A percentile compares a stretch with the other conserved stretches of the same genome.
Conservation (phyloP, 2,888 invertebrate genomes). For the Mesorhabditis sp. region DNA sequence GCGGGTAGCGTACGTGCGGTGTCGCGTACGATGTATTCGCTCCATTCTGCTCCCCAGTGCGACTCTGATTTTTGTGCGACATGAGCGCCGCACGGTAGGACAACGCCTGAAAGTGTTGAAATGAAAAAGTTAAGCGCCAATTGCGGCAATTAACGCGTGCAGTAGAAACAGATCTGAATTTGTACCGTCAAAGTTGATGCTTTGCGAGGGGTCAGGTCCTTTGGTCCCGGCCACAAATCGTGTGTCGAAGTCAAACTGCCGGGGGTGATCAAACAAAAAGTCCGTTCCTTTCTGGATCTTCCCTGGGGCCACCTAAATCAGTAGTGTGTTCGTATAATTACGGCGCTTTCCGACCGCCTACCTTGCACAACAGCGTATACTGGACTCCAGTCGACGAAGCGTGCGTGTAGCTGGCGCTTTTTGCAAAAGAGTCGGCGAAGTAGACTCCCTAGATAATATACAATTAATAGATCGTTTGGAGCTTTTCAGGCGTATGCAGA, state of each 20-base stretch:
- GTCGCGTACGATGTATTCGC: constrained; percentile 34
- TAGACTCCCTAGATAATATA: constrained; percentile 62
- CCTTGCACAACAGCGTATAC: constrained; percentile 63
- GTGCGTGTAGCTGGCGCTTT: constrained; percentile 60
- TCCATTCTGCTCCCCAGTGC: constrained; percentile 16
- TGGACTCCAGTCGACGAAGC: constrained; percentile 54
- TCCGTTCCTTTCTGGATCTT: not conserved
- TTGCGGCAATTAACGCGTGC: not conserved
- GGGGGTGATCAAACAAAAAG: constrained; percentile 8
- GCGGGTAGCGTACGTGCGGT: constrained; percentile 25
- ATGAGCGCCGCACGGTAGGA: constrained; percentile 25
- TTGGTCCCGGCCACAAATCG: not conserved
- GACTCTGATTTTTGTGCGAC: constrained; percentile 13
- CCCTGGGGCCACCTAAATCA: not conserved
- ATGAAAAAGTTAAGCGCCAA: not conserved
- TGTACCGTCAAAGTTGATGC: constrained; percentile 6
- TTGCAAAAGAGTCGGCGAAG: constrained; percentile 62
- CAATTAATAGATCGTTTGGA: not conserved
- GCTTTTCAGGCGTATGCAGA: not conserved
- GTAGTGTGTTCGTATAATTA: no score
- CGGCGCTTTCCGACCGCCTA: constrained; percentile 28
- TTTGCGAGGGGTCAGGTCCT: not conserved
- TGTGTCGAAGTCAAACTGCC: constrained; percentile 15
- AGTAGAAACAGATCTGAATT: not conserved
- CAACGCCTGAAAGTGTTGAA: constrained; percentile 16